These are phyloP conservation scores for Apomyelois bistriatella DNA, from an alignment of 2,888 invertebrate genomes.

Conservation along the genomic window DNA sequence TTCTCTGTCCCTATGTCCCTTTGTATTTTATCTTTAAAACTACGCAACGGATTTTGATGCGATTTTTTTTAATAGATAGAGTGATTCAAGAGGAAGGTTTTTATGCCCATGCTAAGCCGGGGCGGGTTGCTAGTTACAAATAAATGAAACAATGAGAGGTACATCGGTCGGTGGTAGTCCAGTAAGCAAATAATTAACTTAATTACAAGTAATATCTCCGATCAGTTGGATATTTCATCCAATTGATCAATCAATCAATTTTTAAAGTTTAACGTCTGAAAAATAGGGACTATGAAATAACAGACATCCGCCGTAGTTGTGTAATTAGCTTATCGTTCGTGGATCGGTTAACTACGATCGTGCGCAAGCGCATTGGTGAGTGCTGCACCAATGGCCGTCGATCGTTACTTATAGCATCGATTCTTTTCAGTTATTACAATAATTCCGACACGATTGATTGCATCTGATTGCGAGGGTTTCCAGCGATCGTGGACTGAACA, in stretches of 20 bases:
- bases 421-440: slow-evolving; percentile 79
- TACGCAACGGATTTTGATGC: too few species aligned
- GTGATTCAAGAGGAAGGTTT: too few species aligned
- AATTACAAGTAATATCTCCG: slow-evolving; percentile 45
- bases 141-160: too few species aligned
- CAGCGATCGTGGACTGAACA: slow-evolving; percentile 56
- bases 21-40: too few species aligned
- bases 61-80: too few species aligned
- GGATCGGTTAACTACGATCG: slow-evolving; percentile 58
- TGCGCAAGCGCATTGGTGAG: slow-evolving; percentile 72
- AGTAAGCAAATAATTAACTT: slow-evolving; percentile 44
- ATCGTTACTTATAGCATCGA: slow-evolving; percentile 68
- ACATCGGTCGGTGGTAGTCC: slow-evolving; percentile 42
- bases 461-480: slow-evolving; percentile 73
- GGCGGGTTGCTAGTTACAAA: too few species aligned
- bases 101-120: too few species aligned
- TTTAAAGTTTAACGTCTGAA: slow-evolving; percentile 59
- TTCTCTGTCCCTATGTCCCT: too few species aligned
- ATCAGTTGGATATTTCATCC: slow-evolving; percentile 37
- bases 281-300: slow-evolving; percentile 59
- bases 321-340: slow-evolving; percentile 73
- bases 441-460: slow-evolving; percentile 75
- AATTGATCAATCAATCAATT: slow-evolving; percentile 30
- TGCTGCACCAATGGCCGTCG: slow-evolving; percentile 64
- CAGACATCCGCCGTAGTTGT: slow-evolving; percentile 53